Conservation (phyloP, 2,888 invertebrate genomes). For the Cryptocheilus praepositus region DNA sequence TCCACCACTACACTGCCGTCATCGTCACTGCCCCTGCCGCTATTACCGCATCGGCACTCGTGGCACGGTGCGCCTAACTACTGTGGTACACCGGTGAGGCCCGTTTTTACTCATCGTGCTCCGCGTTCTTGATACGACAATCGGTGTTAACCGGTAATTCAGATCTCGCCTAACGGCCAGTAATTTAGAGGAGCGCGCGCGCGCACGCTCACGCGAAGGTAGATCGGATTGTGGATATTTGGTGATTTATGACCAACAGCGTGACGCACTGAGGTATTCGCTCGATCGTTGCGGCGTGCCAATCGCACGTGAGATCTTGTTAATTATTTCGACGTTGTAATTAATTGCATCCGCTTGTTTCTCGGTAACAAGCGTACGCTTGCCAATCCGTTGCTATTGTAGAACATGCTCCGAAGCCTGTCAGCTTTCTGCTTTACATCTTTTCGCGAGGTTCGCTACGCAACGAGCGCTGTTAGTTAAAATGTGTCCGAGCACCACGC, state of each 20-base stretch:
- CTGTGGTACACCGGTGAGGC: constrained; percentile 43
- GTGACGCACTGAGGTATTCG: no score
- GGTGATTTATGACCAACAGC: constrained; percentile 45
- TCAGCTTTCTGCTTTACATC: no score
- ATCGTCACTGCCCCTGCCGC: not conserved
- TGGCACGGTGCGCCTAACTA: constrained; percentile 41
- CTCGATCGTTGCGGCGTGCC: no score
- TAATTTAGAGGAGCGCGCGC: constrained; percentile 44
- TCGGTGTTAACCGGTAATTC: constrained; percentile 64
- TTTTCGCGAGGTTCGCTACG: no score
- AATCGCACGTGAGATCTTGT: no score
- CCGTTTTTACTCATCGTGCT: constrained; percentile 46
- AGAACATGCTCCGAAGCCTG: no score
- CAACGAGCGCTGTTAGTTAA: no score
- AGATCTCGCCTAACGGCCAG: constrained; percentile 57
- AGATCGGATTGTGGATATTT: constrained; percentile 47
- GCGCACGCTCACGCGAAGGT: constrained; percentile 40
- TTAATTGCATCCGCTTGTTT: no score
- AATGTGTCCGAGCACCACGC: no score
- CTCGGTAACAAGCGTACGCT: no score
- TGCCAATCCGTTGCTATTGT: no score
- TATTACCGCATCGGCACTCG: constrained; percentile 15
- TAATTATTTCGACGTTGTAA: no score
- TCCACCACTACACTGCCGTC: constrained; percentile 11
- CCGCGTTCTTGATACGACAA: constrained; percentile 54